phyloP scores from a whole-genome alignment of 1,140 invertebrate genomes.

The Asbolus verrucosus region DNA sequence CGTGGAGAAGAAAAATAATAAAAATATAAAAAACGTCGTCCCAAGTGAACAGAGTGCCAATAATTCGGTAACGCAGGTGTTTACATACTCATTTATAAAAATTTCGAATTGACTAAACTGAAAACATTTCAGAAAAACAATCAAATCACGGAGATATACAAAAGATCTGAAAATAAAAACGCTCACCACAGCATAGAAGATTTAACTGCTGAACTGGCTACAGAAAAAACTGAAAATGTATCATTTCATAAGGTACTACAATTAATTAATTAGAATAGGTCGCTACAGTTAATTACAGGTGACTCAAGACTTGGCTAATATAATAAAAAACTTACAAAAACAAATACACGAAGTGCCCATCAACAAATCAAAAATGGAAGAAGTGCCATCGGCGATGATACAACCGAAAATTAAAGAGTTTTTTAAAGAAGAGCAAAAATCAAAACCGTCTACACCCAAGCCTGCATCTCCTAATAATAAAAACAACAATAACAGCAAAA shows the following conservation, averaged over 20 bases:
- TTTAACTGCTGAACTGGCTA: no score
- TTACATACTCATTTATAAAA: no score
- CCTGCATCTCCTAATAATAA: background rate
- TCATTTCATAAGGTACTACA: no score
- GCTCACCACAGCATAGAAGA: no score
- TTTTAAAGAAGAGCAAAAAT: conserved; percentile 2
- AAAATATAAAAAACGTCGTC: no score
- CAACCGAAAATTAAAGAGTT: conserved; percentile 15
- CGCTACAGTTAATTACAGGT: no score
- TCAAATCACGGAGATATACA: background rate
- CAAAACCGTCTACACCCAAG: background rate
- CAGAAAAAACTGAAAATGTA: no score
- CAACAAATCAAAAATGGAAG: background rate
- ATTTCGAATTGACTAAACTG: background rate
- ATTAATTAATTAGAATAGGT: no score
- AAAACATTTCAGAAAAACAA: background rate
- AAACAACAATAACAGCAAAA: no score
- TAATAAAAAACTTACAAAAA: conserved; percentile 28
- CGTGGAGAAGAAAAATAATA: no score
- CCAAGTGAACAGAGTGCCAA: no score
- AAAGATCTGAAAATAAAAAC: background rate
- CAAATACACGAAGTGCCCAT: conserved; percentile 7
- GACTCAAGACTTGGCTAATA: conserved; percentile 13
- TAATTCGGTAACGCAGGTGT: no score
- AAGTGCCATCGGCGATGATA: conserved; percentile 10